Evolutionary conservation across 1,140 invertebrate species (phyloP).

Genomic region (Macrostomum lignano): DNA sequence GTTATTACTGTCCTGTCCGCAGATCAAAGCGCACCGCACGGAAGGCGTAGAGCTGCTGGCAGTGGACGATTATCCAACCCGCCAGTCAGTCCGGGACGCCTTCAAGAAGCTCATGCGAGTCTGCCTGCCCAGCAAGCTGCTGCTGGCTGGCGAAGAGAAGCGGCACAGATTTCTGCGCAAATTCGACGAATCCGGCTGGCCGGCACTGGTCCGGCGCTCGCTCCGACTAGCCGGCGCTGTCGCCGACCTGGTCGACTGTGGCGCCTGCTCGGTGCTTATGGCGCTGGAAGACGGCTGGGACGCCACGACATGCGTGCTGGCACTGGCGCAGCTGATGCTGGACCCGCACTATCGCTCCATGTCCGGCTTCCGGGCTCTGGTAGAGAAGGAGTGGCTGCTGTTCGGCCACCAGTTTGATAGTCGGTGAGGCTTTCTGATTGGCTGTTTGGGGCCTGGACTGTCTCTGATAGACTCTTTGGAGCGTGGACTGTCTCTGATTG

Average conservation of each 20-base stretch:
- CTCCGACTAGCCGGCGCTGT: neutral
- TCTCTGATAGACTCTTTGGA: slow-evolving; percentile 52
- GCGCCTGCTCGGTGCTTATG: neutral
- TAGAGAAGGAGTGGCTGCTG: slow-evolving; percentile 91
- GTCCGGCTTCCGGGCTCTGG: slow-evolving; percentile 66
- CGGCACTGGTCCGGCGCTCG: neutral
- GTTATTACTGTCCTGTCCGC: no score
- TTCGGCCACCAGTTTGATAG: slow-evolving; percentile 78
- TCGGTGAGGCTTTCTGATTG: no score
- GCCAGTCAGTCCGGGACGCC: slow-evolving; percentile 59
- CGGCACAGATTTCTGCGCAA: no score
- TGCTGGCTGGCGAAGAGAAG: no score
- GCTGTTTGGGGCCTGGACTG: slow-evolving; percentile 69
- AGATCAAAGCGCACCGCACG: neutral
- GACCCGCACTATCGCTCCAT: slow-evolving; percentile 84
- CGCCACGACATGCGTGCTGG: slow-evolving; percentile 13
- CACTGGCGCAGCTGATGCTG: slow-evolving; percentile 64
- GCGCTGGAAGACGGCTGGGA: slow-evolving; percentile 1
- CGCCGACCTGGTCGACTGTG: neutral
- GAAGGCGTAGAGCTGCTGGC: slow-evolving; percentile 1
- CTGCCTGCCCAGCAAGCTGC: slow-evolving; percentile 70
- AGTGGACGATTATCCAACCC: slow-evolving; percentile 14
- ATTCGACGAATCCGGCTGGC: no score
- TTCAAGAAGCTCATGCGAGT: slow-evolving; percentile 84
- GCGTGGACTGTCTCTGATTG: no score